Base-by-base conservation (phyloP, 2,113 vertebrate species). In the Alaudala cheleensis region DNA sequence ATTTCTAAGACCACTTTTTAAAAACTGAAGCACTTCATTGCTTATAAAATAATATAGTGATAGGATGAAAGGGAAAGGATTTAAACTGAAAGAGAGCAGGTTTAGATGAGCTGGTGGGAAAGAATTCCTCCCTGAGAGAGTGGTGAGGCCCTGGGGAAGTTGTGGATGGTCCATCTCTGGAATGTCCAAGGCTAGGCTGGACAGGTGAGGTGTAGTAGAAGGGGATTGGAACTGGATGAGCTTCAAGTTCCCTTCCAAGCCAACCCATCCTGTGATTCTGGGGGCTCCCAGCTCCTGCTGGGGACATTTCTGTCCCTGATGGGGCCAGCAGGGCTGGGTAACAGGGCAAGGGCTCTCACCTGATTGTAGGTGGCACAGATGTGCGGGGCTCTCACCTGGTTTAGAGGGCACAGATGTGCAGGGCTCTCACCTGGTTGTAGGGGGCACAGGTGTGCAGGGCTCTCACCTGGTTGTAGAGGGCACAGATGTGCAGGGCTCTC, bases 321-420 rank as follows among this genome's bases (percentile, higher is more conserved):
- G 26, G 42, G 29, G 13, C 7, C 1, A 3, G 56, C 3, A 11
- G 11, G 39, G 45, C 34, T 11, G 3, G 3, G 20, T 5, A 5
- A 3, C 11, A 45, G 1, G 10, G 39, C 7, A 26, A 12, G 40
- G 40, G 40, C 40, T 42, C 40, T 42, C 40, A 98, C 99, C 98
- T 99, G 98, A 97, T 99, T 98, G n/a, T 99, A 99, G 26, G 99
- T 98, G 56, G 99, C 99, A 51, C 98, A 99, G 97, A 99, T 98
- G 97, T 99, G 98, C 39, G 40, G 40, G 40, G 40, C 40, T 42
- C 40, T 42, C 40, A 98, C 99, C 98, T 99, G 98, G 97, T 99
- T 98, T 99, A 99, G 26, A 99, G 98, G 56, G 99, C 99, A 51
- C 98, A 99, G 97, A 99, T 98, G 97, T 99, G 98, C 39, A 99